Evolutionary conservation across 2,113 vertebrate genomes (phyloP), one percentile per base, ranked within the genome.

Genomic region (Odocoileus hemionus): DNA sequence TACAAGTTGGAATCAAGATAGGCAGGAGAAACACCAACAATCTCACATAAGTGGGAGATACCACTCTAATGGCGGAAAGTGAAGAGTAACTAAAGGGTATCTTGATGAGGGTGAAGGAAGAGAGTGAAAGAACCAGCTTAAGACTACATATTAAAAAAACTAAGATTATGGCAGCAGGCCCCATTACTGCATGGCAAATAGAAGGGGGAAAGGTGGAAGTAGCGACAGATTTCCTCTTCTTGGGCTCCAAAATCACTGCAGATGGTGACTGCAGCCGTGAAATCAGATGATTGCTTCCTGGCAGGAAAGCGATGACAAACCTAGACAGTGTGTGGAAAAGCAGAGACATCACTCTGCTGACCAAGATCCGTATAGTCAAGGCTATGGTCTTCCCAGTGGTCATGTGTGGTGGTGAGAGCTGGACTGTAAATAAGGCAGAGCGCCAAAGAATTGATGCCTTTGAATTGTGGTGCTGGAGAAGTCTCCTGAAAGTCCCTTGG

Each of bases 401-500:
- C 67, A 70, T 0, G 5, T 21, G 36, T 10, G 19, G 10, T 70
- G 23, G 67, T 39, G 2, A 39, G 9, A 70, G 67, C 19, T 70
- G n/a, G 33, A 36, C 8, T 0, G 4, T 21, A 67, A 67, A 67
- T 17, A 36, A 67, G n/a, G 33, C 36, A 9, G 64, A 36, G 21
- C 1, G 10, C 10, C 67, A 39, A 70, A 39, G n/a, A 70, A 39
- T 0, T 70, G n/a, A 70, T 0, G 0, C 19, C n/a, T 70, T 70
- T 70, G 67, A 70, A 39, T 1, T 70, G 64, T 70, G 67, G 19
- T 39, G 67, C n/a, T 70, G 64, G 64, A 70, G n/a, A 70, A 39
- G 67, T 23, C n/a, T 70, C 5, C n/a, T 70, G 11, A 36, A 70
- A 23, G 19, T 70, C 67, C n/a, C 67, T 12, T 70, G 67, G 19